Evolutionary conservation across 2,113 vertebrate genomes (phyloP).

Genomic region (Alethe diademata): DNA sequence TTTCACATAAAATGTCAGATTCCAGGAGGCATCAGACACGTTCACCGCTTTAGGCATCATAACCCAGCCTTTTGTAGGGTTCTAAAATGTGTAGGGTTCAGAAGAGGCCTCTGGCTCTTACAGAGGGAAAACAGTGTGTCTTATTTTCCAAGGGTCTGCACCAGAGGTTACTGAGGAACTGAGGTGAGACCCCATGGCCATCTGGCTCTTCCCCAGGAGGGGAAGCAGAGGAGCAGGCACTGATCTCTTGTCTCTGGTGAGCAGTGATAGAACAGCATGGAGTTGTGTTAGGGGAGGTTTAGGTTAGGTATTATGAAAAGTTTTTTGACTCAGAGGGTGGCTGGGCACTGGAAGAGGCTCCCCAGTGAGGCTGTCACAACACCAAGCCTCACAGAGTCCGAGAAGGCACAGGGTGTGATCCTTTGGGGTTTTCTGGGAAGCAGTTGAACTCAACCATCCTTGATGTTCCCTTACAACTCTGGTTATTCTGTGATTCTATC

Average conservation of each 20-base stretch:
- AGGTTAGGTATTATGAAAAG: background rate
- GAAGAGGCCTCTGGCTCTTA: background rate
- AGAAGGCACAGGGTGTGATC: background rate
- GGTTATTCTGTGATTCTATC: background rate
- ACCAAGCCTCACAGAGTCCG: background rate
- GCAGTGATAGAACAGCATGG: fast-evolving
- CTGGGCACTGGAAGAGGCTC: background rate
- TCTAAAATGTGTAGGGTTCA: background rate
- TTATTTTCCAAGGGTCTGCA: background rate
- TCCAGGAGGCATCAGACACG: background rate
- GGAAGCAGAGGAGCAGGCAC: background rate
- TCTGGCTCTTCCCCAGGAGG: fast-evolving
- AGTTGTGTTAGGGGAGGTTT: background rate
- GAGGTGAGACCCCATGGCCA: background rate
- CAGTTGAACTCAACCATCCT: too few relatives aligned
- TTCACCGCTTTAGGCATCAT: background rate
- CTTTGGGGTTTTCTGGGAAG: background rate
- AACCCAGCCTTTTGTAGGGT: background rate
- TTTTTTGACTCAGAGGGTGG: background rate
- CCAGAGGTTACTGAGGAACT: background rate
- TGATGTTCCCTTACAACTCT: background rate
- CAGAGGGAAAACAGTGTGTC: background rate
- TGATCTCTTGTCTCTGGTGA: too few relatives aligned
- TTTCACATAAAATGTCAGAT: background rate
- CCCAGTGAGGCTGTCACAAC: too few relatives aligned